phyloP scores from a whole-genome alignment of 2,797 vertebrate genomes.

The Cygnus olor region DNA sequence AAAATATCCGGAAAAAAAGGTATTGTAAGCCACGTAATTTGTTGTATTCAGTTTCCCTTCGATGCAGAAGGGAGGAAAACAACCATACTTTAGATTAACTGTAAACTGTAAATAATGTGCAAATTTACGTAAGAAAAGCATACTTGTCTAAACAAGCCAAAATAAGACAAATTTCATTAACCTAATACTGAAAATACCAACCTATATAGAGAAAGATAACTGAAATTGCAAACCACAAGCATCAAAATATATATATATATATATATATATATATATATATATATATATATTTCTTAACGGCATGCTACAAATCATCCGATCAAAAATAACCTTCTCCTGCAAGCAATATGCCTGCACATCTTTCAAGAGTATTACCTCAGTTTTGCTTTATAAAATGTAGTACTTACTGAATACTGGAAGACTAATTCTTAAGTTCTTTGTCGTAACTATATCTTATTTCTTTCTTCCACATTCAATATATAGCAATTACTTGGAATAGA shows the following conservation, averaged over 20 bases:
- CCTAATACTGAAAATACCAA: neutral
- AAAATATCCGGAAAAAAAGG: neutral
- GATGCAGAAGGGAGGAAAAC: neutral
- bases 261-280: too few species aligned
- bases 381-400: neutral
- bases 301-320: neutral
- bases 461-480: neutral
- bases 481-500: neutral
- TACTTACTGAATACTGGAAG: neutral
- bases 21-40: neutral
- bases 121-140: neutral
- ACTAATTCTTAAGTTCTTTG: neutral
- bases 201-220: neutral
- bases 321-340: neutral
- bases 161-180: neutral
- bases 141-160: neutral
- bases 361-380: neutral
- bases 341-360: neutral
- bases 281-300: neutral
- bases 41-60: neutral
- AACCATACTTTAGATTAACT: neutral
- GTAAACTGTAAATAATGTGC: neutral
- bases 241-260: neutral
- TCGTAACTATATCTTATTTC: neutral
- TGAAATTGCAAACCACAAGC: neutral